Percentiles rank a stretch among this genome's conserved stretches.
phyloP scores from a whole-genome alignment of 1,140 invertebrate species.

The Drosophila subpulchrella region DNA sequence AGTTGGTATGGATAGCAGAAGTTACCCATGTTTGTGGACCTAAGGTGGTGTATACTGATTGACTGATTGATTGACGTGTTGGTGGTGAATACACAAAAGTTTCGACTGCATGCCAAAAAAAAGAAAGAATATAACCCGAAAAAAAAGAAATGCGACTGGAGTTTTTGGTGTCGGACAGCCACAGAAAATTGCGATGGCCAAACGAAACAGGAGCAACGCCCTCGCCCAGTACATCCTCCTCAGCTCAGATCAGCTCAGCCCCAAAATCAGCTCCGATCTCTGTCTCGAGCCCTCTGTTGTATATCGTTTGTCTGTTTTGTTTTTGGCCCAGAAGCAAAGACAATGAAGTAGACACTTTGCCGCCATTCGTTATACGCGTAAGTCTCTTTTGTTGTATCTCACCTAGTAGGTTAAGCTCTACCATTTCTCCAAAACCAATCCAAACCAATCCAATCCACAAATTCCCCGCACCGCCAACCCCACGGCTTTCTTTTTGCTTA shows the following conservation, averaged over 20 bases:
- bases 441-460: slow-evolving; percentile 8
- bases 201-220: slow-evolving; percentile 30
- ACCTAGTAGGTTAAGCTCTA: slow-evolving; percentile 64
- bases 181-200: slow-evolving; percentile 43
- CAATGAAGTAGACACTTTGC: slow-evolving; percentile 77
- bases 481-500: slow-evolving; percentile 65
- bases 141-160: slow-evolving; percentile 55
- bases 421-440: slow-evolving; percentile 5
- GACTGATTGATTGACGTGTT: slow-evolving; percentile 58
- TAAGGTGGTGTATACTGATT: slow-evolving; percentile 70
- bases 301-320: slow-evolving; percentile 69
- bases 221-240: slow-evolving; percentile 47
- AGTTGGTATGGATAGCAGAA: slow-evolving; percentile 47
- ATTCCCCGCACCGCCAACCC: slow-evolving; percentile 28
- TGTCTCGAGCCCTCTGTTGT: slow-evolving; percentile 55
- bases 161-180: slow-evolving; percentile 73
- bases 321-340: slow-evolving; percentile 53
- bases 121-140: slow-evolving; percentile 4
- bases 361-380: slow-evolving; percentile 80
- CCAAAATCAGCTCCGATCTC: slow-evolving; percentile 36
- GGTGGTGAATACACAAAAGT: slow-evolving; percentile 57
- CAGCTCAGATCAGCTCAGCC: slow-evolving; percentile 54
- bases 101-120: slow-evolving; percentile 49
- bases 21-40: slow-evolving; percentile 47
- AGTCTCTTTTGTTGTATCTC: slow-evolving; percentile 74